Percentiles rank a stretch among this genome's conserved stretches.
phyloP scores from a whole-genome alignment of 2,888 invertebrate genomes.

The Macaria notata region DNA sequence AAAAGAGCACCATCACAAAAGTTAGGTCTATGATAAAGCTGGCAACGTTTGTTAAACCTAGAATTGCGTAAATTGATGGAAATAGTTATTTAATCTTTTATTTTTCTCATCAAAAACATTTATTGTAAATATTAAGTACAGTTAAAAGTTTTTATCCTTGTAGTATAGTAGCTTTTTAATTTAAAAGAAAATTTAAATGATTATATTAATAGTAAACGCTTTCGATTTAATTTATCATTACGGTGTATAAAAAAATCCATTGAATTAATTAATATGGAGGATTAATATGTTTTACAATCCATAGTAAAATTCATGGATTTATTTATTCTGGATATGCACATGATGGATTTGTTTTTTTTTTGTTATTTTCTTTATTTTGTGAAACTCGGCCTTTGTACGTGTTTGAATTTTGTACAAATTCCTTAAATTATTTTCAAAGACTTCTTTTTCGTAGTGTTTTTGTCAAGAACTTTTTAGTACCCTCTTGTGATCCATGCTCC shows the following conservation, averaged over 20 bases:
- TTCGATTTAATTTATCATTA: conserved; percentile 60
- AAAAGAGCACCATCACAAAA: conserved; percentile 29
- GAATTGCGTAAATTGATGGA: too few species aligned
- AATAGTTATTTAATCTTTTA: too few species aligned
- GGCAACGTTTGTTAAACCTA: conserved; percentile 1
- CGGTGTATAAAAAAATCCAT: conserved; percentile 71
- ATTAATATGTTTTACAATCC: conserved; percentile 41
- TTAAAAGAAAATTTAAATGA: conserved; percentile 39
- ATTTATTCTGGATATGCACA: conserved; percentile 16
- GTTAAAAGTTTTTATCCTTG: conserved; percentile 49
- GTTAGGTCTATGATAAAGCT: conserved; percentile 20
- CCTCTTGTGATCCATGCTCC: too few species aligned
- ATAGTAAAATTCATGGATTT: conserved; percentile 45
- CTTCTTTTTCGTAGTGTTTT: too few species aligned
- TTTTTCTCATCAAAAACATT: conserved; percentile 13
- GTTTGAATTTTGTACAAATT: too few species aligned
- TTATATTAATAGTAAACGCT: conserved; percentile 17
- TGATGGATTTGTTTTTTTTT: conserved; percentile 4
- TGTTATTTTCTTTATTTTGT: neutral
- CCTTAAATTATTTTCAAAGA: too few species aligned
- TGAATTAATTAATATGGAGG: conserved; percentile 34
- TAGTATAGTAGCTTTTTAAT: conserved; percentile 61
- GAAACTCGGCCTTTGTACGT: too few species aligned
- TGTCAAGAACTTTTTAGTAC: too few species aligned
- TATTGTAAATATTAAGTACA: conserved; percentile 62